Percentiles rank a stretch among this genome's conserved stretches.
Evolutionary conservation across 2,113 vertebrate species (phyloP).

Genomic region (Myrmecophaga tridactyla): DNA sequence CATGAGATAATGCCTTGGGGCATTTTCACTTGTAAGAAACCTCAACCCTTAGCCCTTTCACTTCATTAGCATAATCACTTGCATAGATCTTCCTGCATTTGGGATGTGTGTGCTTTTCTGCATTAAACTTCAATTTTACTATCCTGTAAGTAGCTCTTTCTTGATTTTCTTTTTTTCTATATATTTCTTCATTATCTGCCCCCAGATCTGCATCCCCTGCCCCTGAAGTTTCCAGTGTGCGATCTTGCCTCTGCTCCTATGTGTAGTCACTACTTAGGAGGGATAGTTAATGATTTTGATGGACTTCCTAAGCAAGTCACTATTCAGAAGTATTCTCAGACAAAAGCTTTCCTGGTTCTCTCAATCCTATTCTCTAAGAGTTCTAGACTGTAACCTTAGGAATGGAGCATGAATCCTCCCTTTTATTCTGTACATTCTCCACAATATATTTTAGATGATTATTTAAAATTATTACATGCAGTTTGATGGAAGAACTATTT

Average conservation of each 20-base stretch:
- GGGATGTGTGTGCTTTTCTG: slow-evolving; percentile 2
- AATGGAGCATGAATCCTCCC: not conserved
- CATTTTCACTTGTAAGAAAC: slow-evolving; percentile 63
- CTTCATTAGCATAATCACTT: slow-evolving; percentile 67
- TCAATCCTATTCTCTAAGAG: not conserved
- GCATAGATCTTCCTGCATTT: slow-evolving; percentile 22
- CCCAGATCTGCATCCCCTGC: not conserved
- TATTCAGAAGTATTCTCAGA: not conserved
- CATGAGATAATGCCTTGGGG: slow-evolving; percentile 17
- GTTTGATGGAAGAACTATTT: not conserved
- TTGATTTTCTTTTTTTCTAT: not conserved
- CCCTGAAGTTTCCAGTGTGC: not conserved
- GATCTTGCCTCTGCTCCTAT: not conserved
- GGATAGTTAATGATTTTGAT: not conserved
- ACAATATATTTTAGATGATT: not conserved
- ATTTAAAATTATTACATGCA: not conserved
- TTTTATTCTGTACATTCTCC: not conserved
- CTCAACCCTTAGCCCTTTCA: slow-evolving; percentile 35
- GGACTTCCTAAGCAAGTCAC: not conserved
- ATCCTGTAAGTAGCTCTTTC: not conserved
- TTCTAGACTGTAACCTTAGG: not conserved
- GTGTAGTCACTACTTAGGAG: not conserved
- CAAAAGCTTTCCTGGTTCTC: not conserved
- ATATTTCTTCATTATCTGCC: not conserved
- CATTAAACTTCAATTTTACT: slow-evolving; percentile 11